Base-by-base conservation (phyloP, 2,888 invertebrate genomes). In the Pocota personata region DNA sequence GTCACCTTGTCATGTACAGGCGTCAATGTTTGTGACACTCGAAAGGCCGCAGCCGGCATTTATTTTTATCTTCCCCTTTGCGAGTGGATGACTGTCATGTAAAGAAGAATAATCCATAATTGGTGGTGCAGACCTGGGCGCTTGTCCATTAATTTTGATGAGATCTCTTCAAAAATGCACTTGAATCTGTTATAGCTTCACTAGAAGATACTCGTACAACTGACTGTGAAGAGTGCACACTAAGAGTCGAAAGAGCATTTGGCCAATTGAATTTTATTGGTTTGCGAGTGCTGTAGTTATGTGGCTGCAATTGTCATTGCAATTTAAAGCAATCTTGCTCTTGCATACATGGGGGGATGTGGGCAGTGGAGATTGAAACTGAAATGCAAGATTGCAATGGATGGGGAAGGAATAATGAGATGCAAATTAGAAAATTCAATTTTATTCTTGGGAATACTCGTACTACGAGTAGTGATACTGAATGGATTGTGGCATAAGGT, bases 201-300 rank as follows among this genome's bases (percentile, higher is more conserved):
- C 14, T 10, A 27, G 6, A 27, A 77, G 67, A 77, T 60, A n/a
- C n/a, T n/a, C n/a, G n/a, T n/a, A 16, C 58, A 58, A 10, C 35
- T 12, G 37, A 24, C 16, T 57, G 21, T 30, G 48, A 35, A 30
- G n/a, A n/a, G 5, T 50, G 7, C 27, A 12, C 40, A 55, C 55
- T 67, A 55, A 40, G 50, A 73, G 62, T 73, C 60, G 7, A 37
- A 14, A 24, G 57, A 50, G 46, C 58, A 72, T 72, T 64, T 55
- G 64, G 64, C 27, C 48, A 72, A 79, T 79, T 79, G 57, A 40
- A 57, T 72, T 79, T 79, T 69, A 77, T 67, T 40, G 40, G 76
- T 66, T 66, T 66, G 67, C 57, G 46, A 57, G 46, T 55, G 40
- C 43, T 14, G n/a, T 21, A 24, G 58, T 60, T 50, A 57, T 57